phyloP scores from a whole-genome alignment of 2,113 vertebrate species.

The Camelus dromedarius region DNA sequence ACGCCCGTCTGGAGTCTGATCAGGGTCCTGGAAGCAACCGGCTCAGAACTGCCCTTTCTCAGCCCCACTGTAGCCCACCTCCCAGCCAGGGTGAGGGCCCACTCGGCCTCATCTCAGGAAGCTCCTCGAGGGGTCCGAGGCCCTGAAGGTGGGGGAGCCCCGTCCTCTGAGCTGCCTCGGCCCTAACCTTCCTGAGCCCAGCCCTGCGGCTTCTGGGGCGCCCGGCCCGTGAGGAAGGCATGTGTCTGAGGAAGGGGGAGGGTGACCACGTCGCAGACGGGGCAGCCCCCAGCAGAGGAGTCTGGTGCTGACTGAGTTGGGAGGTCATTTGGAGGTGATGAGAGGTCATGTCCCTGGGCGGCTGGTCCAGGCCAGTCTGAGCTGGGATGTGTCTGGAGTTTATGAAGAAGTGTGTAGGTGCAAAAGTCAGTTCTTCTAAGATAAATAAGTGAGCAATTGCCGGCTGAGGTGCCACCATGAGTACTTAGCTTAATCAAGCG shows the following conservation, averaged over 20 bases:
- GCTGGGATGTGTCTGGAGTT: background rate
- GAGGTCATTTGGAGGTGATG: background rate
- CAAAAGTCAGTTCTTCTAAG: slow-evolving; percentile 44
- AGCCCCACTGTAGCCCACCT: background rate
- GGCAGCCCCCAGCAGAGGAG: background rate
- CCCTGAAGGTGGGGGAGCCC: accelerated
- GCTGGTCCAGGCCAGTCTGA: background rate
- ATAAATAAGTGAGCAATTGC: slow-evolving; percentile 69
- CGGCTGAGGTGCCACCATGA: background rate
- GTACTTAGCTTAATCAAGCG: slow-evolving; percentile 77
- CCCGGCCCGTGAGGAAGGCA: accelerated
- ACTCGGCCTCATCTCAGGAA: background rate
- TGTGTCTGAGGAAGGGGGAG: background rate
- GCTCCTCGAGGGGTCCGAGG: accelerated
- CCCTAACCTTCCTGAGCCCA: accelerated
- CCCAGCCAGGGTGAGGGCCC: background rate
- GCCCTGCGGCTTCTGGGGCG: accelerated
- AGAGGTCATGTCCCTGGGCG: accelerated
- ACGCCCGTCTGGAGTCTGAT: background rate
- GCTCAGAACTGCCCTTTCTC: background rate
- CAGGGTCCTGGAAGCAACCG: background rate
- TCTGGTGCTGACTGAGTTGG: accelerated
- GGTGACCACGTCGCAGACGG: accelerated
- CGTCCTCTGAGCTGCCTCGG: background rate
- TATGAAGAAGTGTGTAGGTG: background rate